Conservation (phyloP, 92 coral and sea anemone species). For the Umimayanthus kanabou region DNA sequence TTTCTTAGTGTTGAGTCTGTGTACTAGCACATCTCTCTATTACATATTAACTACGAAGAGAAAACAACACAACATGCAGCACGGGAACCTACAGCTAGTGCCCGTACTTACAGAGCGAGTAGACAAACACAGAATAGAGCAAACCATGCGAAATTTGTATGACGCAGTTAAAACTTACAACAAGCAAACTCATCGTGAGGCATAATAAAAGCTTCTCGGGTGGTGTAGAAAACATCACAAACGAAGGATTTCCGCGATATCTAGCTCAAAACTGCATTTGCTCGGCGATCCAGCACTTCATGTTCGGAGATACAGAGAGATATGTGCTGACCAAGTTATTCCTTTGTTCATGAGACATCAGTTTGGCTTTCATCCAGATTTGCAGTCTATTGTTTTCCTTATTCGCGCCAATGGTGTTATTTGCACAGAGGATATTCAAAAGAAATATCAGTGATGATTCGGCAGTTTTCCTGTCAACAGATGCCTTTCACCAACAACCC, state of each 20-base stretch:
- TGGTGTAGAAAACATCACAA: slow-evolving; percentile 5
- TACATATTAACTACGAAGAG: not conserved
- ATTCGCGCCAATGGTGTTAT: slow-evolving; percentile 11
- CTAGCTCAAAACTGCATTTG: slow-evolving; percentile 6
- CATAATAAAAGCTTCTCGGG: slow-evolving; percentile 16
- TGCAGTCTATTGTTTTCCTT: slow-evolving; percentile 11
- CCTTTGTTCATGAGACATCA: slow-evolving; percentile 2
- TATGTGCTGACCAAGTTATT: slow-evolving; percentile 8
- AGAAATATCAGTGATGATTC: not conserved
- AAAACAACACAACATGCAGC: not conserved
- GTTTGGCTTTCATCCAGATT: slow-evolving; percentile 30
- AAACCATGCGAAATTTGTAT: not conserved
- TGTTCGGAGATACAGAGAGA: not conserved
- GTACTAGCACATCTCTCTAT: not conserved
- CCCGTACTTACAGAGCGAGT: slow-evolving; percentile 38
- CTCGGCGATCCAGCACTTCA: not conserved
- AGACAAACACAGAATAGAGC: slow-evolving; percentile 40
- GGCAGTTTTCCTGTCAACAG: not conserved
- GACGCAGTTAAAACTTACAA: slow-evolving; percentile 45
- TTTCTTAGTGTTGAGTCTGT: not conserved
- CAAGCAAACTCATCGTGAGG: slow-evolving; percentile 9
- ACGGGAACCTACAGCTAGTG: slow-evolving; percentile 29
- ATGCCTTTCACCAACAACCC: not conserved
- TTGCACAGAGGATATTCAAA: not conserved
- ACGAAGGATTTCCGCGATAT: not conserved